Evolutionary conservation across 2,797 vertebrate genomes (phyloP), one percentile per base, ranked within the genome.

Genomic region (Danio choprae): DNA sequence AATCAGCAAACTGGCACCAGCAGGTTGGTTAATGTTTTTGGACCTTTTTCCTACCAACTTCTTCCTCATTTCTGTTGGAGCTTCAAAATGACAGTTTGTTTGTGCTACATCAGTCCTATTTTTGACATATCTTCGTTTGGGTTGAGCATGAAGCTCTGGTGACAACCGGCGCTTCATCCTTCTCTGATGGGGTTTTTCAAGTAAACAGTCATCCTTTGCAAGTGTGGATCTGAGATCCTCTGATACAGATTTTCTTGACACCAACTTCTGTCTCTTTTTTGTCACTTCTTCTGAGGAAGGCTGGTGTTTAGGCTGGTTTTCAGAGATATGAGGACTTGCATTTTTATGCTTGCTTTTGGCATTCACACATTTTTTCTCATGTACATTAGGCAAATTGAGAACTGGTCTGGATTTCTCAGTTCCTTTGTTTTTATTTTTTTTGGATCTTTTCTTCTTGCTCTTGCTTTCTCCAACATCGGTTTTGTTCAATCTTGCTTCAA

Each of bases 211-310:
- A 50, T 48, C 36, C 43, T 82, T 46, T 16, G 48, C 36, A 20
- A n/a, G 43, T n/a, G 40, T 81, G 60, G 63, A 1, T 62, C 3
- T 76, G 13, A 22, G 16, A 12, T 83, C 60, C 53, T 87, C 79
- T 22, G 59, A 8, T 40, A 40, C 73, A 18, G 1, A 12, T 36
- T 56, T 85, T n/a, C 58, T 87, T 38, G 58, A 84, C 13, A 59
- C 11, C 62, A 36, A 46, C 46, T 38, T 53, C 6, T 53, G 48
- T 3, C 50, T 83, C 15, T 51, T 50, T 41, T 85, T 74, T 79
- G 82, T 81, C 20, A 71, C 79, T 36, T 83, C 36, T 9, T 76
- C 82, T 20, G 70, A 86, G 69, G 6, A 50, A 85, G 20, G 20
- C 60, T 64, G 50, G 6, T 40, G 51, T 41, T 50, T 56, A 48